phyloP scores from a whole-genome alignment of 2,113 vertebrate species.

The Pitta sordida region DNA sequence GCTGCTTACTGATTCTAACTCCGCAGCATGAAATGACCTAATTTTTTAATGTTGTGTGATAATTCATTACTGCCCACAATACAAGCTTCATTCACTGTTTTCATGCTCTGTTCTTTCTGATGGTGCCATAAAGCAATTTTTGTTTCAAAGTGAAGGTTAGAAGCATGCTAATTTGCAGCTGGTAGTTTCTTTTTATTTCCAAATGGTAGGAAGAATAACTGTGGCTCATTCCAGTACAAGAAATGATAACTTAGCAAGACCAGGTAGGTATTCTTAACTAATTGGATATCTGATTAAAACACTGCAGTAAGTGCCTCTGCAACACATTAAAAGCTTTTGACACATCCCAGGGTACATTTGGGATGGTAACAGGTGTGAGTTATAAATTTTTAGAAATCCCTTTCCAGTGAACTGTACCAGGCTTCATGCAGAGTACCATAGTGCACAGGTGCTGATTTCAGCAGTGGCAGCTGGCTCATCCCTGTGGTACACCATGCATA shows the following conservation, averaged over 20 bases:
- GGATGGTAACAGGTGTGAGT: neutral
- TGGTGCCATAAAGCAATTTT: neutral
- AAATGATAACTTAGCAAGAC: neutral
- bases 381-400: neutral
- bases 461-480: neutral
- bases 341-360: neutral
- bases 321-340: neutral
- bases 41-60: neutral
- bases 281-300: neutral
- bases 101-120: neutral
- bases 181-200: neutral
- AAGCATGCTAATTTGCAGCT: slow-evolving; percentile 12
- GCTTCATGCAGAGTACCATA: neutral
- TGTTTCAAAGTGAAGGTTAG: slow-evolving; percentile 9
- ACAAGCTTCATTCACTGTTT: neutral
- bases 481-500: neutral
- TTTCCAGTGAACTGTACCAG: neutral
- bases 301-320: neutral
- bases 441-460: neutral
- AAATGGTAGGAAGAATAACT: neutral
- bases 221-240: neutral
- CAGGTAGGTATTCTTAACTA: neutral
- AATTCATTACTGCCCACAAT: neutral
- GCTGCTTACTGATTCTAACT: neutral
- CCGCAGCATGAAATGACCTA: neutral